Conservation (phyloP, 2,888 invertebrate species). For the Tetragonisca angustula region DNA sequence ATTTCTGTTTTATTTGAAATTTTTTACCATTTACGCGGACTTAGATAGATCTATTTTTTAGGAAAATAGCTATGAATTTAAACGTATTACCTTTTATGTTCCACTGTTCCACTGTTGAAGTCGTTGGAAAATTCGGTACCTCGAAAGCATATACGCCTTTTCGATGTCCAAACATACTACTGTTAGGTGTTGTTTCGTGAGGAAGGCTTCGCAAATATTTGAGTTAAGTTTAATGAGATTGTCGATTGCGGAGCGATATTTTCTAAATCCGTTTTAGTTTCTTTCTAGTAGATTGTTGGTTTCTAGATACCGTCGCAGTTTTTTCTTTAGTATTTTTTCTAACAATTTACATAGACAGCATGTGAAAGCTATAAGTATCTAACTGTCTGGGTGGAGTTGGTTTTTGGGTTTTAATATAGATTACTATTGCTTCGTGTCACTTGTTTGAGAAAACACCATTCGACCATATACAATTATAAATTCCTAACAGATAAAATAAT, state of each 20-base stretch:
- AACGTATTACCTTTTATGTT: not conserved
- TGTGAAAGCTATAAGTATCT: not conserved
- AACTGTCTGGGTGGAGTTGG: not conserved
- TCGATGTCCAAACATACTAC: not conserved
- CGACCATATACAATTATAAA: not conserved
- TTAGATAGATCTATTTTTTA: not conserved
- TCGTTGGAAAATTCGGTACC: not conserved
- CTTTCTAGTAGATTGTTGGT: not conserved
- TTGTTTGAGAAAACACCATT: not conserved
- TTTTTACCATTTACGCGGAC: not conserved
- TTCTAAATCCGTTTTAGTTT: slow-evolving; percentile 2
- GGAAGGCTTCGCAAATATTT: not conserved
- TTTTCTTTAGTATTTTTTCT: not conserved
- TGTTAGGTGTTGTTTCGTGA: not conserved
- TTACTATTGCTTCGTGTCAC: not conserved
- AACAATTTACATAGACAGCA: not conserved
- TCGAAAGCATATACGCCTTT: not conserved
- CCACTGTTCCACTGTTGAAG: not conserved
- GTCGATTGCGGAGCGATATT: not conserved
- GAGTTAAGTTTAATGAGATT: not conserved
- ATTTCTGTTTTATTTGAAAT: not conserved
- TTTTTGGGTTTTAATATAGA: slow-evolving; percentile 5
- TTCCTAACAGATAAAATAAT: not conserved
- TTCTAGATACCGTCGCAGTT: not conserved
- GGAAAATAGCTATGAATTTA: too few species aligned